Conservation (phyloP, 2,888 invertebrate species). For the Melanophora roralis region DNA sequence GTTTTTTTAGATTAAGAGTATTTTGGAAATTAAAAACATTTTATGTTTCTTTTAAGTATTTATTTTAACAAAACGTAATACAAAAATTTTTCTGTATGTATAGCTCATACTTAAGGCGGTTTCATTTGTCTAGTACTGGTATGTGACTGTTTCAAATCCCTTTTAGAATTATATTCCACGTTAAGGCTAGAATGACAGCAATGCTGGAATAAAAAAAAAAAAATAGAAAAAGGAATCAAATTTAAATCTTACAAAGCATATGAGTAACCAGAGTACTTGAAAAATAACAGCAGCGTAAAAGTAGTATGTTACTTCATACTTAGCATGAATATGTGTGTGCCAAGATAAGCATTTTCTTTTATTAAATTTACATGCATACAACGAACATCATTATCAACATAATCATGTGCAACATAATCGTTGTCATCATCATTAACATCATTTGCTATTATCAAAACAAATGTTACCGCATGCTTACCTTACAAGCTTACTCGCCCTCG, state of each 20-base stretch:
- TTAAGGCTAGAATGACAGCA: conserved; percentile 36
- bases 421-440: conserved; percentile 16
- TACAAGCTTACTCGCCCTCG: conserved; percentile 41
- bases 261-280: conserved; percentile 19
- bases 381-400: conserved; percentile 26
- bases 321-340: conserved; percentile 17
- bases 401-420: conserved; percentile 27
- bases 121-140: not conserved
- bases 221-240: not conserved
- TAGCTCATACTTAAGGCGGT: not conserved
- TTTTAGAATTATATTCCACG: conserved; percentile 29
- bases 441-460: conserved; percentile 26
- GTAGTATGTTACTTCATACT: no score
- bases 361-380: conserved; percentile 63
- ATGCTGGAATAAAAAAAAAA: conserved; percentile 4
- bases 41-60: no score
- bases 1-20: no score
- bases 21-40: no score
- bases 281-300: not conserved
- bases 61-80: no score
- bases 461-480: conserved; percentile 47
- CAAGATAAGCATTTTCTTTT: conserved; percentile 52
- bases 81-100: not conserved
- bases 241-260: conserved; percentile 9
- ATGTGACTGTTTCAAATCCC: conserved; percentile 9